Percentiles rank a stretch among this genome's conserved stretches.
Evolutionary conservation across 2,888 invertebrate genomes (phyloP).

Genomic region (Syrphus vitripennis): DNA sequence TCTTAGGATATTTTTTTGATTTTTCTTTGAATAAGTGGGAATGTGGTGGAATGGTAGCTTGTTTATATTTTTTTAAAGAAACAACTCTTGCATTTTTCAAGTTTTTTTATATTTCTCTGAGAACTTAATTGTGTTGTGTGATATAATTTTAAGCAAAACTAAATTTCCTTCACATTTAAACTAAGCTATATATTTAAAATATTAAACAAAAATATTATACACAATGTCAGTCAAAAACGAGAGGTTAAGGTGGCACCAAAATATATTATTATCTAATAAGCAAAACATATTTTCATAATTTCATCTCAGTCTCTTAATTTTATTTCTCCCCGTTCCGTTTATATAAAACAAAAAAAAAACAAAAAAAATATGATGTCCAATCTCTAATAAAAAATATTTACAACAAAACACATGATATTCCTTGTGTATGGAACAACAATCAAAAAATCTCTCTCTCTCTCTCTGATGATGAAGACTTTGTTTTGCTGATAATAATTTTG

Average conservation of each 20-base stretch:
- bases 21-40: too few species aligned
- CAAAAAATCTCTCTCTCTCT: too few species aligned
- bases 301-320: conserved; percentile 58
- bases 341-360: too few species aligned
- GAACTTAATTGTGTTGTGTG: too few species aligned
- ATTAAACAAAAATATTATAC: not conserved
- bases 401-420: conserved; percentile 4
- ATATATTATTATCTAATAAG: conserved; percentile 30
- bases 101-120: too few species aligned
- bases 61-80: too few species aligned
- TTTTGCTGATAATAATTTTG: conserved; percentile 63
- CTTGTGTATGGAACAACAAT: conserved; percentile 31
- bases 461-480: conserved; percentile 53
- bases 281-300: conserved; percentile 43
- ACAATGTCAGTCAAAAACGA: conserved; percentile 36
- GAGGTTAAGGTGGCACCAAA: conserved; percentile 23
- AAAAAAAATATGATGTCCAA: conserved; percentile 56
- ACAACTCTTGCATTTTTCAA: too few species aligned
- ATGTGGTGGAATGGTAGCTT: too few species aligned
- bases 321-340: conserved; percentile 61
- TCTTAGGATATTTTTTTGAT: too few species aligned
- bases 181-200: not conserved
- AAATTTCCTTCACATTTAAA: not conserved
- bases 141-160: too few species aligned
- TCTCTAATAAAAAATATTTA: not conserved